Conservation (phyloP, 2,113 vertebrate genomes). For the Epinephelus fuscoguttatus region DNA sequence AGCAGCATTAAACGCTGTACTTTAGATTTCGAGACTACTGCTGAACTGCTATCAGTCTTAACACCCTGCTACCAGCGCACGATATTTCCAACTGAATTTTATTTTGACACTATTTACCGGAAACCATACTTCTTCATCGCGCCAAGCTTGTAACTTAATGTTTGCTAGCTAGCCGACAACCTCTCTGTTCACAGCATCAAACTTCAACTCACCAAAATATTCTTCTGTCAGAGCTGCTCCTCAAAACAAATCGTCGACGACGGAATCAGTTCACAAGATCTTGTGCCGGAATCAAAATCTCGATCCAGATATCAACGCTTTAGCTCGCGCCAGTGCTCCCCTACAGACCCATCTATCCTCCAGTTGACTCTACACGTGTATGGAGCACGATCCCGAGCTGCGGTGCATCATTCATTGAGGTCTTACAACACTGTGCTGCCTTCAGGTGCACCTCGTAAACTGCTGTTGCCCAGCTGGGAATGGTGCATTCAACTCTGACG, state of each 20-base stretch:
- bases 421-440: neutral
- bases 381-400: slow-evolving; percentile 25
- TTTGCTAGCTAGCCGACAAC: slow-evolving; percentile 42
- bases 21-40: neutral
- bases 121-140: neutral
- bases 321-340: neutral
- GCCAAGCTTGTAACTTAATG: neutral
- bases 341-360: neutral
- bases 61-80: accelerated
- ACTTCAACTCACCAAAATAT: slow-evolving; percentile 65
- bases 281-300: neutral
- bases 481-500: no score
- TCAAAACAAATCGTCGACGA: neutral
- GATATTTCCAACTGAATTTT: neutral
- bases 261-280: neutral
- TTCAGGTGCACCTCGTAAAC: no score
- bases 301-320: neutral
- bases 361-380: slow-evolving; percentile 46
- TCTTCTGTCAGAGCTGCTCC: slow-evolving; percentile 1
- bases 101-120: neutral
- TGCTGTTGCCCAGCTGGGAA: no score
- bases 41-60: neutral
- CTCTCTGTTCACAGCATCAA: neutral
- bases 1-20: neutral
- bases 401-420: slow-evolving; percentile 36